Base-by-base conservation (phyloP, 2,113 vertebrate species). In the Poeciliopsis occidentalis region DNA sequence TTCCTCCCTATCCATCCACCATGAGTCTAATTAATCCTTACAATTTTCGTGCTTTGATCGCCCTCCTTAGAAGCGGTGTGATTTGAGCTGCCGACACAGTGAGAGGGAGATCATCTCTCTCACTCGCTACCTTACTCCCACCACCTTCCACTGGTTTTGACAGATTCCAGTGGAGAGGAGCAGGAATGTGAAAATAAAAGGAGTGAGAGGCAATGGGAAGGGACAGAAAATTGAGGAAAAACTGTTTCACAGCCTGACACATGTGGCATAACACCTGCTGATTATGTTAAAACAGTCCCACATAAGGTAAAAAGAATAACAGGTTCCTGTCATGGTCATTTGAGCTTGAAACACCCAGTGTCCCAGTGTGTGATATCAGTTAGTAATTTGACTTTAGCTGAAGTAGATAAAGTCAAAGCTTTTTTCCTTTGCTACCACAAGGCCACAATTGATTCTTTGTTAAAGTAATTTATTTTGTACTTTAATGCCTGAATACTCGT, bases 21-120 rank as follows among this genome's bases (percentile, higher is more conserved):
- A 84, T 78, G 64, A 75, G 60, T 63, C 67, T 87, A 69, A 82
- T 89, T 84, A 72, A 84, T 86, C 85, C 26, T 37, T 69, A 72
- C 73, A 73, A 30, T 79, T 79, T 80, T 37, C 63, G 12, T 22
- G 24, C 85, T 84, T 89, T 89, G 83, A 86, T 90, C 61, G 30
- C 69, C 61, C 74, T 64, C 66, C 54, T 71, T 68, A 82, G 69
- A 82, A 69, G 41, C 67, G 62, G 47, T 12, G 39, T 37, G 78
- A 69, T 67, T 32, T 34, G 61, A 79, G 64, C 71, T 34, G 60
- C 75, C 8, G 8, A 83, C 63, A 68, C 44, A 76, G 79, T 39
- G 3, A 70, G 76, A 75, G 75, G 27, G 71, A 78, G 69, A 70
- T 65, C 69, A 30, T 41, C 72, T 71, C 32, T 47, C 68, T 69